Conservation (phyloP, 2,888 invertebrate species). For the Lasioglossum calceatum region DNA sequence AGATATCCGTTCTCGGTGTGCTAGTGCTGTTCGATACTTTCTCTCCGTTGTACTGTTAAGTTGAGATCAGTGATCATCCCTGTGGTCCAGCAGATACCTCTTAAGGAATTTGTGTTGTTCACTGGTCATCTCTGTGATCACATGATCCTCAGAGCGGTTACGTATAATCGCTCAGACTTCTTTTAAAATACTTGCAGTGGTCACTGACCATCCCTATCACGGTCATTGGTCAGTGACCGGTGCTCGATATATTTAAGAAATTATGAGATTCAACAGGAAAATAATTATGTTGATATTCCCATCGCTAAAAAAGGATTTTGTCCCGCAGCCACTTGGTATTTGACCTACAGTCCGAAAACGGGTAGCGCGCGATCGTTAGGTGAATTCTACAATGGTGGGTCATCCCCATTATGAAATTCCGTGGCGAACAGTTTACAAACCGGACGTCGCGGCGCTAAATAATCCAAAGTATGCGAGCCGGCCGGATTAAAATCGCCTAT, state of each 20-base stretch:
- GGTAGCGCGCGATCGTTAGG: conserved; percentile 20
- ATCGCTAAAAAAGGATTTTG: background rate
- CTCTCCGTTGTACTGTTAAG: background rate
- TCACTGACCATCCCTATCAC: background rate
- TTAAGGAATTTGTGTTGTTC: background rate
- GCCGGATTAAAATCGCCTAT: conserved; percentile 53
- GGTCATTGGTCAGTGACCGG: no score
- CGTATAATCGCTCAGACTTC: no score
- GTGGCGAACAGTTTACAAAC: conserved; percentile 21
- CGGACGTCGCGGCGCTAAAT: conserved; percentile 5
- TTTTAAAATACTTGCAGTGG: background rate
- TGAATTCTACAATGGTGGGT: conserved; percentile 35
- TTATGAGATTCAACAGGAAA: background rate
- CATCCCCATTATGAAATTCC: conserved; percentile 51
- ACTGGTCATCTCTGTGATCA: background rate
- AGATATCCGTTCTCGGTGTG: background rate
- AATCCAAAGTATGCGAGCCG: background rate
- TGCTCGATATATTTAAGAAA: no score
- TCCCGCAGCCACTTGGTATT: background rate
- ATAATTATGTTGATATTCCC: background rate
- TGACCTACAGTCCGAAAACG: background rate
- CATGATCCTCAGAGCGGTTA: no score
- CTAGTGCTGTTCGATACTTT: background rate
- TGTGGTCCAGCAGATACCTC: background rate
- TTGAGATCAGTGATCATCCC: background rate